Evolutionary conservation across 2,888 invertebrate genomes (phyloP), one percentile per base, ranked within the genome.

Genomic region (Strigamia maritima): DNA sequence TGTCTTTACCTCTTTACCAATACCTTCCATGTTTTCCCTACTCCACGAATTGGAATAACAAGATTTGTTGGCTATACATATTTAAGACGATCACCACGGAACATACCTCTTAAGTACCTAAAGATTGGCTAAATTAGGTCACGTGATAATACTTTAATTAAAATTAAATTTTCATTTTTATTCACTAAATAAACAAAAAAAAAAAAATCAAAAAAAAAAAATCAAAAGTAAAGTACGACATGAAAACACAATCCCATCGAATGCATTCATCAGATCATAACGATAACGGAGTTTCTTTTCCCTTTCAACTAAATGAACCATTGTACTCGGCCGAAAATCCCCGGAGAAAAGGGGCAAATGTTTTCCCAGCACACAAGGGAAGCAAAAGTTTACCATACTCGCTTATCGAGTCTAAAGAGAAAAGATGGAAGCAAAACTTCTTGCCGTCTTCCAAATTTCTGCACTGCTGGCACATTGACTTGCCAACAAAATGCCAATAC

Each of bases 381-480:
- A 49, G 16, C 31, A 31, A 49, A n/a, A 49, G 49, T 49, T 49
- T 49, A 49, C 49, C 49, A 49, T 49, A n/a, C 49, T 49, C 6
- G 49, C 49, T 49, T 49, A 49, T 49, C 49, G n/a, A 49, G 49
- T 49, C 49, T 49, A 49, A 49, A 49, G 49, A 49, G 49, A 49
- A 49, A 49, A 49, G 49, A 49, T 49, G 49, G 49, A 49, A n/a
- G 49, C n/a, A 49, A 49, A 49, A 49, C 4, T 49, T 49, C 49
- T 2, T 10, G 49, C 4, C n/a, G 49, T 49, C 49, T 49, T 49
- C 4, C 14, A 49, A 2, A 49, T 49, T 49, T 49, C 49, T 49
- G 49, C 49, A 49, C 49, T 49, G 49, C n/a, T 49, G 49, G 49
- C 49, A 49, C 49, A 6, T 49, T n/a, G 2, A 2, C 4, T 49